Evolutionary conservation across 2,888 invertebrate genomes (phyloP), one percentile per base, ranked within the genome.

Genomic region (Drosophila testacea): DNA sequence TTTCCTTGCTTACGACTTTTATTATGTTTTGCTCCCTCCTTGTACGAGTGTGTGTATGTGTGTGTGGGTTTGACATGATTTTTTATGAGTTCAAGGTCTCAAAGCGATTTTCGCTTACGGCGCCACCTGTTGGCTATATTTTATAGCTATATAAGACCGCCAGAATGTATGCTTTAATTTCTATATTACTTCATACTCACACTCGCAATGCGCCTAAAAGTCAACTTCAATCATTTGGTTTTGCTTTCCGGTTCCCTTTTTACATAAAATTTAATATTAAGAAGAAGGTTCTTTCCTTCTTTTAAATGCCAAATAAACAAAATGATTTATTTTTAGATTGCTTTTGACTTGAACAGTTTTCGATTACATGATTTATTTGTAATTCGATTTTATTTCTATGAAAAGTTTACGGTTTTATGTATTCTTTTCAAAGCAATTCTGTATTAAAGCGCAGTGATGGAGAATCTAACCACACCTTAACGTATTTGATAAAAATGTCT

Each of bases 1-100:
- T 90, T 90, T 87, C 75, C 84, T 87, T 73, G 75, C 74, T 77
- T 22, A 22, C 22, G 75, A 69, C 71, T 72, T 79, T 82, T 77
- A 80, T 86, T 81, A 79, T 73, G 66, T 65, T 75, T 71, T 73
- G 70, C 46, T 16, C 30, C 32, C 42, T 2, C 50, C 42, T 16
- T 62, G 30, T 62, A 16, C 32, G 16, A 54, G 54, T 59, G 9
- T 47, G 28, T 47, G 42, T 66, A 36, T 56, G 54, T 55, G 48
- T 70, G 66, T 80, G 55, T 77, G 30, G 74, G 71, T 72, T 67
- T 84, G 88, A 86, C 89, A 90, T 89, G 87, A 89, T 90, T 91
- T 84, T 84, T 90, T 90, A 89, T 79, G 91, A 83, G 91, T 91
- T 91, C 91, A 90, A 91, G 90, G 91, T 91, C 91, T 89, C 83